Conservation (phyloP, 1,140 invertebrate species). For the Leptonema lineaticorne region DNA sequence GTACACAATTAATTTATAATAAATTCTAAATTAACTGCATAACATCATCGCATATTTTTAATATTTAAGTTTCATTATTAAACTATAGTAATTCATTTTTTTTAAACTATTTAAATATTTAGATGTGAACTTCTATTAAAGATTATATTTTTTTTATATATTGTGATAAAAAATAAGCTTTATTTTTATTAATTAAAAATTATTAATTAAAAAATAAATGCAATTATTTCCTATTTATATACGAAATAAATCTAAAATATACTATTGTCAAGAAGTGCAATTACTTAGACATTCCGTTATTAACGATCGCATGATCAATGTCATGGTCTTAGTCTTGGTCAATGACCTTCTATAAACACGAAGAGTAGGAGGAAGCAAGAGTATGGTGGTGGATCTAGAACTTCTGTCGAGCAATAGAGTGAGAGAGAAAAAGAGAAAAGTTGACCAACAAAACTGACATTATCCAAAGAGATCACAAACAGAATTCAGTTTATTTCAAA, state of each 20-base stretch:
- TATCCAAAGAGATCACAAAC: not conserved
- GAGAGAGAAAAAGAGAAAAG: too few relatives aligned
- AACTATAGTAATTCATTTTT: too few relatives aligned
- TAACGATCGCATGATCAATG: not conserved
- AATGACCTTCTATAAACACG: not conserved
- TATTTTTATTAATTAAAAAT: not conserved
- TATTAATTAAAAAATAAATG: not conserved
- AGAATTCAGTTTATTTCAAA: not conserved
- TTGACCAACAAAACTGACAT: not conserved
- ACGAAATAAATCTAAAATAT: not conserved
- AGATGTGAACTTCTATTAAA: not conserved
- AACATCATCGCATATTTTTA: too few relatives aligned
- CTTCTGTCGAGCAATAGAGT: too few relatives aligned
- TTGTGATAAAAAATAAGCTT: not conserved
- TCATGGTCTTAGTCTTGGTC: not conserved
- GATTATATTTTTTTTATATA: not conserved
- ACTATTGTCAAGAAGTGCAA: not conserved
- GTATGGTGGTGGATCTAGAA: slow-evolving; percentile 5
- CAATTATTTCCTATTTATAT: not conserved
- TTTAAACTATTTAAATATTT: not conserved
- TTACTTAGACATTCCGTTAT: not conserved
- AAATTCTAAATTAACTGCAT: not conserved
- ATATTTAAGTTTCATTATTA: not conserved
- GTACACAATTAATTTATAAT: not conserved
- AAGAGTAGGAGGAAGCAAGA: not conserved